Evolutionary conservation across 2,113 vertebrate genomes (phyloP).

Genomic region (Colistium nudipinnis): DNA sequence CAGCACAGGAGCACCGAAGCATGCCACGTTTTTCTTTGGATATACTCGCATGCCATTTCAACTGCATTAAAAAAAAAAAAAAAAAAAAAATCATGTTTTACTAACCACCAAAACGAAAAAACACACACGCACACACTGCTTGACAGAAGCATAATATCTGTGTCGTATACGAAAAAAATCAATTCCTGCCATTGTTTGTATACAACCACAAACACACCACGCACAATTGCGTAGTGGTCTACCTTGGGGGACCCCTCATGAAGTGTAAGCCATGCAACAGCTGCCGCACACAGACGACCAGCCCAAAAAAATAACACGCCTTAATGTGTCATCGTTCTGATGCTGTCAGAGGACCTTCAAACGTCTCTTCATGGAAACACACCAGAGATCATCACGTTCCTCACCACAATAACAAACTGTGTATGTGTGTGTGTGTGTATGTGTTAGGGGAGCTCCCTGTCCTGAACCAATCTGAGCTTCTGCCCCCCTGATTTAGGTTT

Average conservation of each 20-base stretch:
- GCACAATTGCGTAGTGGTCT: background rate
- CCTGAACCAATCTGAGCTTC: background rate
- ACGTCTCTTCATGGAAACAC: background rate
- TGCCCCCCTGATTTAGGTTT: background rate
- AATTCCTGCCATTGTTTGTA: constrained; percentile 1
- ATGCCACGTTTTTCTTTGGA: background rate
- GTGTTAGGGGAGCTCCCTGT: constrained; percentile 31
- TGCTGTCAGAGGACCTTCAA: background rate
- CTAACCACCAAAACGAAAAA: constrained; percentile 5
- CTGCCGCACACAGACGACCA: background rate
- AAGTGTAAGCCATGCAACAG: constrained; percentile 11
- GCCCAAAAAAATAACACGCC: too few relatives aligned
- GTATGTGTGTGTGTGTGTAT: background rate
- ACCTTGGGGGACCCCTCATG: background rate
- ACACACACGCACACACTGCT: background rate
- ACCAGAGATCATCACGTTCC: background rate
- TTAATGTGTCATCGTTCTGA: background rate
- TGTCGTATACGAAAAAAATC: constrained; percentile 18
- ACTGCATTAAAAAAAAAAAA: background rate
- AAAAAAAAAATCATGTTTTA: too few relatives aligned
- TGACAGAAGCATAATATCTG: background rate
- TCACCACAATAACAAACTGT: background rate
- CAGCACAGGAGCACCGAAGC: constrained; percentile 27
- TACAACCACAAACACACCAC: background rate
- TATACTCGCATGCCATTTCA: constrained; percentile 8